phyloP scores from a whole-genome alignment of 2,797 vertebrate genomes.

The Fistularia commersonii region DNA sequence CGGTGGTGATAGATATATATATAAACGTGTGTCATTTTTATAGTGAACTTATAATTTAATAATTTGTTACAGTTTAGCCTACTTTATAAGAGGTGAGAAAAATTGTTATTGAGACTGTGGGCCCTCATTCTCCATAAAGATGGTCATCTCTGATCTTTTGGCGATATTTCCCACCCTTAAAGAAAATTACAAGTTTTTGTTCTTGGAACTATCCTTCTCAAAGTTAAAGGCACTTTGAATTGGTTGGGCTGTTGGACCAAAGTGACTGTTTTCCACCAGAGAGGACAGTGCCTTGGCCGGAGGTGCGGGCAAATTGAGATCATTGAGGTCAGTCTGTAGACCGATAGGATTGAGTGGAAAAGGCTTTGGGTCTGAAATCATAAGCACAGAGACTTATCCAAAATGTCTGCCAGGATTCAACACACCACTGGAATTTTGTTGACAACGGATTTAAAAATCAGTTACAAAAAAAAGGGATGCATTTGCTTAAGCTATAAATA shows the following conservation, averaged over 20 bases:
- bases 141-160: no score
- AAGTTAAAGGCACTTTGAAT: conserved; percentile 21
- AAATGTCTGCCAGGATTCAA: conserved; percentile 25
- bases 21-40: no score
- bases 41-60: no score
- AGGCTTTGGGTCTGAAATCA: conserved; percentile 37
- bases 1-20: no score
- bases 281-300: conserved; percentile 51
- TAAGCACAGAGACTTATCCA: conserved; percentile 28
- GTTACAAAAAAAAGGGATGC: conserved; percentile 25
- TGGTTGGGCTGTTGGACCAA: conserved; percentile 18
- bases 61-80: no score
- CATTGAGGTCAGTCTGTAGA: conserved; percentile 63
- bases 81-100: no score
- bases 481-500: conserved; percentile 10
- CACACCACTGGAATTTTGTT: conserved; percentile 24
- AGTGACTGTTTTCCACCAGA: conserved; percentile 48
- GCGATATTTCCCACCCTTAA: no score
- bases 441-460: conserved; percentile 18
- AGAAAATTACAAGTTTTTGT: neutral
- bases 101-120: no score
- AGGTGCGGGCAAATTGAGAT: conserved; percentile 65
- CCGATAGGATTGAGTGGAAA: conserved; percentile 57
- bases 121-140: no score
- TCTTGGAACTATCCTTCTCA: conserved; percentile 9